Evolutionary conservation across 2,888 invertebrate species (phyloP).

Genomic region (Pimpla rufipes): DNA sequence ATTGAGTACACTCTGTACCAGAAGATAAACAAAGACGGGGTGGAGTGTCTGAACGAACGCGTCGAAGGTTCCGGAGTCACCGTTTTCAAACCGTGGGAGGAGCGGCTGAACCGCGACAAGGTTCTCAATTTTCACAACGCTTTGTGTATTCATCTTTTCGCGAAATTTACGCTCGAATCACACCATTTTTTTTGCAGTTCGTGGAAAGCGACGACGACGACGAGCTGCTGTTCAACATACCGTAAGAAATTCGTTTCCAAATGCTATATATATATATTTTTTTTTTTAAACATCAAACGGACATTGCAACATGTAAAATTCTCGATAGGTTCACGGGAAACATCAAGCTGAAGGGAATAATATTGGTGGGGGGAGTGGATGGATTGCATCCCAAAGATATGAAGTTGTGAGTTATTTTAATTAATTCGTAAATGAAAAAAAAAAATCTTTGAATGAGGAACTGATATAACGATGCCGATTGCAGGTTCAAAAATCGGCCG

Average conservation of each 20-base stretch:
- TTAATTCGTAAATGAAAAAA: background rate
- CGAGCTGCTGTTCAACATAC: slow-evolving; percentile 98
- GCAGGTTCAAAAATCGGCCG: slow-evolving; percentile 96
- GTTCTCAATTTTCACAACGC: slow-evolving; percentile 85
- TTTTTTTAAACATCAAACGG: background rate
- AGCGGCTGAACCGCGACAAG: slow-evolving; percentile 91
- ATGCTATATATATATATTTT: no score
- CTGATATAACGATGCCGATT: background rate
- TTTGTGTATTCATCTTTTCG: slow-evolving; percentile 54
- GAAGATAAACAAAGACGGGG: slow-evolving; percentile 95
- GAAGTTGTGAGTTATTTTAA: slow-evolving; percentile 90
- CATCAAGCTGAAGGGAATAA: slow-evolving; percentile 97
- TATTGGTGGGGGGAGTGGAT: slow-evolving; percentile 95
- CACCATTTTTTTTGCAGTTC: slow-evolving; percentile 87
- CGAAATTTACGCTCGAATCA: background rate
- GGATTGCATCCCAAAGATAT: slow-evolving; percentile 94
- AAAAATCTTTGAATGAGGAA: background rate
- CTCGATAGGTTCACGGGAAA: slow-evolving; percentile 93
- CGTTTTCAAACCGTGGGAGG: slow-evolving; percentile 97
- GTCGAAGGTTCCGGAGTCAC: slow-evolving; percentile 94
- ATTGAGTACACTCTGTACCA: slow-evolving; percentile 93
- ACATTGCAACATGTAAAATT: background rate
- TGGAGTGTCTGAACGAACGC: slow-evolving; percentile 96
- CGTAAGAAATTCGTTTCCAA: slow-evolving; percentile 88
- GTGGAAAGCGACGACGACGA: slow-evolving; percentile 99